Evolutionary conservation across 2,113 vertebrate species (phyloP).

Genomic region (Hippocampus mohnikei): DNA sequence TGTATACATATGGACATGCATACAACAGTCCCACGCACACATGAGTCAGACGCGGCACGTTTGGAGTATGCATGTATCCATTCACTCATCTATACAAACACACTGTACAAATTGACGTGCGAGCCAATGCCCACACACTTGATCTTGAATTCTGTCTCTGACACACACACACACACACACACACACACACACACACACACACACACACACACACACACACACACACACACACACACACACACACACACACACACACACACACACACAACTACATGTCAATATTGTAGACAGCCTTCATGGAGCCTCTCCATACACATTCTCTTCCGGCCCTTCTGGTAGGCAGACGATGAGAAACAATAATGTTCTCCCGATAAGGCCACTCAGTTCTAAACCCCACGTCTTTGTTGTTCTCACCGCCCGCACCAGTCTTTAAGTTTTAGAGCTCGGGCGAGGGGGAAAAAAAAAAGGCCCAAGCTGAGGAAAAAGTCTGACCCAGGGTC

Average conservation of each 20-base stretch:
- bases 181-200: conserved; percentile 52
- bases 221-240: conserved; percentile 42
- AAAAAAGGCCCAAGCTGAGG: conserved; percentile 28
- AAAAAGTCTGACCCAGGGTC: conserved; percentile 45
- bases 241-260: conserved; percentile 42
- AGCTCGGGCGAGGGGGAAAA: conserved; percentile 11
- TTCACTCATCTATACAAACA: conserved; percentile 67
- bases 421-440: conserved; percentile 41
- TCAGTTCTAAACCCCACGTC: conserved; percentile 66
- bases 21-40: conserved; percentile 40
- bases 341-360: conserved; percentile 70
- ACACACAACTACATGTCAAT: conserved; percentile 60
- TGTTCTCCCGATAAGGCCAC: conserved; percentile 74
- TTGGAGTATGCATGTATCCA: conserved; percentile 43
- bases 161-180: conserved; percentile 47
- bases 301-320: conserved; percentile 65
- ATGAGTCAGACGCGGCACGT: conserved; percentile 22
- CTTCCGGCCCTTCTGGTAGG: conserved; percentile 69
- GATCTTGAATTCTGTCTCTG: conserved; percentile 33
- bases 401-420: conserved; percentile 52
- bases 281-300: conserved; percentile 64
- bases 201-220: conserved; percentile 43
- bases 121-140: conserved; percentile 35
- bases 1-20: conserved; percentile 40
- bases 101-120: conserved; percentile 67